Evolutionary conservation across 2,797 vertebrate genomes (phyloP), one percentile per base, ranked within the genome.

Genomic region (Lepilemur septentrionalis): DNA sequence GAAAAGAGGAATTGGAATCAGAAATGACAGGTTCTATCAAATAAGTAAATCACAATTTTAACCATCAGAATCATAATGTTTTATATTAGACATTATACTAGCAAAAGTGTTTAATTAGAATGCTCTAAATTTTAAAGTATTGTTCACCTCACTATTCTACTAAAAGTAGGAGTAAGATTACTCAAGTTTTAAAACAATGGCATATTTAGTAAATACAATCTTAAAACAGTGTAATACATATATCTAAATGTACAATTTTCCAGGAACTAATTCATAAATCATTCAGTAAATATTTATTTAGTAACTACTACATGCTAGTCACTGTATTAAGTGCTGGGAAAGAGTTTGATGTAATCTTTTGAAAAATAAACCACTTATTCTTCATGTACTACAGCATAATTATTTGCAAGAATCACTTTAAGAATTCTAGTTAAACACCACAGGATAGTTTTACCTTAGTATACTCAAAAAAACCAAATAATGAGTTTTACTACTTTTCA

Each of bases 91-190:
- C 46, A 69, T 41, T 57, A 93, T 25, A 38, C 4, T 28, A 87
- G 35, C 46, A 92, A 95, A 92, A 35, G n/a, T 85, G 28, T 89
- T 93, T 67, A 95, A 94, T 69, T 61, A 78, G 69, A 91, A 93
- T 82, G 57, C 18, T 81, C 73, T 70, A 46, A 82, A 90, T 73
- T 41, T 55, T 89, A 57, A 96, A 95, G 52, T 79, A 90, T 2
- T 79, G 12, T 55, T 95, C 25, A 87, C 13, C 22, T 89, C 55
- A 55, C 28, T 61, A 30, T 89, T 89, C 46, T 94, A 14, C 70
- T 93, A 80, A 81, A 89, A 41, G 73, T 0, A 85, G n/a, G n/a
- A 65, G 9, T 94, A 94, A 75, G 52, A 80, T 41, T 75, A 89
- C 25, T 85, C 67, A 83, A 94, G 82, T 87, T 92, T 84, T 89